These are phyloP conservation scores for Wiebesia pumilae DNA, from an alignment of 1,140 invertebrate genomes.

Conservation along the genomic window DNA sequence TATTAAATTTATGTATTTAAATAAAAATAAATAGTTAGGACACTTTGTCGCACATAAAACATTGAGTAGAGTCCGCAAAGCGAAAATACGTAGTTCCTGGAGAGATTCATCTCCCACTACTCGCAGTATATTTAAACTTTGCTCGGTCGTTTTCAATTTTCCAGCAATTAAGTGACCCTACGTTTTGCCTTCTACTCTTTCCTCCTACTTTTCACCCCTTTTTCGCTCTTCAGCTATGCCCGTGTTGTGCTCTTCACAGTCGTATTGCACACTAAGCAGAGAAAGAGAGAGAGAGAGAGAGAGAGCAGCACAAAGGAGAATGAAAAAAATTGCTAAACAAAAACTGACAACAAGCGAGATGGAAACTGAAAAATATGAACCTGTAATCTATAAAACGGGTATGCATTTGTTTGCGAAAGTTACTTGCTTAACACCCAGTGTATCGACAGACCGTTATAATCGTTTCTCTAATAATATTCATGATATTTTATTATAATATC, in stretches of 20 bases:
- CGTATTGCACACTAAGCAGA: background rate
- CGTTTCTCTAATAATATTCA: constrained; percentile 60
- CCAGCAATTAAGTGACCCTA: constrained; percentile 53
- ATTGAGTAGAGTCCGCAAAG: constrained; percentile 9
- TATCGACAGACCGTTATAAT: constrained; percentile 64
- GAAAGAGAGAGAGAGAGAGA: background rate
- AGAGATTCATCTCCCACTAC: constrained; percentile 34
- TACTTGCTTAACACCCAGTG: constrained; percentile 62
- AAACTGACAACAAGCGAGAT: too few species aligned
- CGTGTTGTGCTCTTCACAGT: background rate
- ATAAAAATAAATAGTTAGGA: background rate
- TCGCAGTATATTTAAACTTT: constrained; percentile 51
- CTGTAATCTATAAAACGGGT: background rate
- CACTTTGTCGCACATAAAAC: constrained; percentile 20
- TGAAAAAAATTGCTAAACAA: background rate
- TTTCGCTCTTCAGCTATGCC: background rate
- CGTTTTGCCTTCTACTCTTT: constrained; percentile 37
- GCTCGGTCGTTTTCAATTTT: constrained; percentile 52
- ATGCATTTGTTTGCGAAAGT: constrained; percentile 55
- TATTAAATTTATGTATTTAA: constrained; percentile 1
- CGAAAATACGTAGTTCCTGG: constrained; percentile 15
- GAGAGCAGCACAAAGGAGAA: constrained; percentile 3
- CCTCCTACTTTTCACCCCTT: constrained; percentile 32
- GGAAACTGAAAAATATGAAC: background rate
- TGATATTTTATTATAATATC: constrained; percentile 67